Evolutionary conservation across 2,113 vertebrate genomes (phyloP).

Genomic region (Eubucco bourcierii): DNA sequence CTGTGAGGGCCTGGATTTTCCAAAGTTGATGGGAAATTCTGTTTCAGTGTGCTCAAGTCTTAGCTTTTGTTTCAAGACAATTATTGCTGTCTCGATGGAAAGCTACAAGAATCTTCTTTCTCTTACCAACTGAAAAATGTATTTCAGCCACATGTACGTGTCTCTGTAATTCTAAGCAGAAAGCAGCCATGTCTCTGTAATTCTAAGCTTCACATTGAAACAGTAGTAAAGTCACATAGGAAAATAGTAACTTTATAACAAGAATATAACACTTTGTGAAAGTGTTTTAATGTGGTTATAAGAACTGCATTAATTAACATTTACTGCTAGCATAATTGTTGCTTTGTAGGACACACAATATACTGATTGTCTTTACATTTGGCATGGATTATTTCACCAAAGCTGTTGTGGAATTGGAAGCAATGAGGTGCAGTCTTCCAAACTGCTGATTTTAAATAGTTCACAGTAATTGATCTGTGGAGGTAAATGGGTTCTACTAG

Average conservation of each 20-base stretch:
- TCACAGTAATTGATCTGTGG: background rate
- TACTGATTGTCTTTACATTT: background rate
- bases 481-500: background rate
- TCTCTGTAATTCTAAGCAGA: background rate
- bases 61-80: background rate
- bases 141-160: background rate
- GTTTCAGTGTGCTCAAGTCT: background rate
- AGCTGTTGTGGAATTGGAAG: background rate
- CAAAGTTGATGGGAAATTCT: background rate
- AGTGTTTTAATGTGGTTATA: background rate
- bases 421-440: background rate
- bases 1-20: background rate
- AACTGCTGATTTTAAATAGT: background rate
- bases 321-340: background rate
- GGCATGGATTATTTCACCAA: background rate
- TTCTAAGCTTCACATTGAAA: background rate
- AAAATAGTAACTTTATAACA: background rate
- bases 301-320: background rate
- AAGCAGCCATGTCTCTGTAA: background rate
- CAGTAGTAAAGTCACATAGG: background rate
- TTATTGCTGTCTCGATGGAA: background rate
- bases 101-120: background rate
- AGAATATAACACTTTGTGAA: background rate
- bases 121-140: background rate
- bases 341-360: background rate